phyloP scores from a whole-genome alignment of 2,113 vertebrate species.

The Connochaetes taurinus region DNA sequence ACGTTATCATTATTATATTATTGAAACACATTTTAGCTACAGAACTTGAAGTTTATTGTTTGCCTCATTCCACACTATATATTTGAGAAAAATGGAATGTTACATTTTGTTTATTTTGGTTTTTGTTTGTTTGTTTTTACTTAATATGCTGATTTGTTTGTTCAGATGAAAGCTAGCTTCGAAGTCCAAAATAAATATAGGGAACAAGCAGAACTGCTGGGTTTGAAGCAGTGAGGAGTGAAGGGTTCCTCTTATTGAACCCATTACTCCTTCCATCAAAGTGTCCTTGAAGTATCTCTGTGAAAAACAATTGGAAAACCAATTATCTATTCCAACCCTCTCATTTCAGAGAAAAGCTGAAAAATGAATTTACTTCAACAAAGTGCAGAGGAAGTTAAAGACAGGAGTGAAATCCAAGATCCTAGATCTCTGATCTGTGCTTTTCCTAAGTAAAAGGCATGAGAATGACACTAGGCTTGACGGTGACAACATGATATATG shows the following conservation, averaged over 20 bases:
- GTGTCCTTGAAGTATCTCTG: not conserved
- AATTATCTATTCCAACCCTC: not conserved
- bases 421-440: not conserved
- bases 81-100: not conserved
- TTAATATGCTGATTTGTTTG: not conserved
- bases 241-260: not conserved
- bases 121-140: not conserved
- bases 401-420: not conserved
- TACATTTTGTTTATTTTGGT: not conserved
- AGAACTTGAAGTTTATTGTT: not conserved
- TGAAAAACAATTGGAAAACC: not conserved
- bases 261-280: not conserved
- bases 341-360: not conserved
- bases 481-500: not conserved
- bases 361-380: not conserved
- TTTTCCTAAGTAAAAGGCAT: not conserved
- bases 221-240: not conserved
- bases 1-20: not conserved
- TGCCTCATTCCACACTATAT: not conserved
- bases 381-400: not conserved
- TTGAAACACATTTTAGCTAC: not conserved
- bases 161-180: not conserved
- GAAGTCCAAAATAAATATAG: not conserved
- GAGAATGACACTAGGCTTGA: not conserved
- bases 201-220: not conserved